Base-by-base conservation (phyloP, 2,888 invertebrate genomes). In the Bombylius major region DNA sequence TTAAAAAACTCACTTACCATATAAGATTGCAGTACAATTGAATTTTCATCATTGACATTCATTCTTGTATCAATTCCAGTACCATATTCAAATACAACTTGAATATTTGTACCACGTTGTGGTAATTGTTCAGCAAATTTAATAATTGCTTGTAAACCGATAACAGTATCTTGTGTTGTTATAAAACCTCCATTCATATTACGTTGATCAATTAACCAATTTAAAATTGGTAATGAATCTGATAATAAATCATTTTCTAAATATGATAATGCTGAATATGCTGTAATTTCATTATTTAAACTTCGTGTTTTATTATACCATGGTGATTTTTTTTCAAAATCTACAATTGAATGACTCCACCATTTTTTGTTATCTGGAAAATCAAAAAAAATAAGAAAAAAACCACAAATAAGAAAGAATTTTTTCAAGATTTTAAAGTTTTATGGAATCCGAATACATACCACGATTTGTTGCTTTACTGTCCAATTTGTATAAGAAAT, bases 251-350 rank as follows among this genome's bases (percentile, higher is more conserved):
- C 70, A 51, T 73, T 75, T 63, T 79, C 79, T 47, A 85, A 66
- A 68, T 83, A 82, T 0, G 90, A 83, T 54, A 94, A 76, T 47
- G 97, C 77, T 0, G 86, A 90, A 75, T 96, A 97, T 0, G 94
- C 84, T 0, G 96, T 92, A 63, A 91, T 89, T 71, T 91, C 90
- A 12, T 96, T 77, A 62, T 74, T 70, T 1, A 87, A 79, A 0
- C 87, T 84, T 55, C 83, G 80, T 0, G 89, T 84, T 54, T 82
- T 72, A 46, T 76, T 73, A 56, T 76, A 78, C 83, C 85, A 84
- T 0, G 85, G 84, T 66, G 85, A 85, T 54, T 79, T 78, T 50
- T 77, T 77, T 57, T 82, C 82, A 23, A 70, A 68, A 39, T 75
- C 66, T 0, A 77, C 74, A 1, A 77, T 74, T 2, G 78, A 81